These are phyloP conservation scores for Steinernema feltiae DNA, from an alignment of 1,140 invertebrate genomes.

Conservation along the genomic window DNA sequence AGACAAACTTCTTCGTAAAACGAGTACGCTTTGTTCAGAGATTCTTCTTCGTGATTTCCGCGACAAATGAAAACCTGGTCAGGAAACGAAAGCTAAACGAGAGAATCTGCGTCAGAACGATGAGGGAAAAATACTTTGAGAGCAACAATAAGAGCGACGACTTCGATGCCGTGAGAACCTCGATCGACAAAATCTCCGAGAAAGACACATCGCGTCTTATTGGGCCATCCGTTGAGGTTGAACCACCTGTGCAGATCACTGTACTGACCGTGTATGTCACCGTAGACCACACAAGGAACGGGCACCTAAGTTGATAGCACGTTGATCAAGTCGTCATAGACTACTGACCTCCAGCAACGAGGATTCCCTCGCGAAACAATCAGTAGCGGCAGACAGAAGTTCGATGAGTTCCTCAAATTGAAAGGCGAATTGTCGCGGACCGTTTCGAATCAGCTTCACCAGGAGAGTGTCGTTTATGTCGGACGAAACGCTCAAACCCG, in stretches of 20 bases:
- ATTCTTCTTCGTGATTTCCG: conserved; percentile 40
- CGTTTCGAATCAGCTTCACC: conserved; percentile 29
- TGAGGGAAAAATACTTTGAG: conserved; percentile 22
- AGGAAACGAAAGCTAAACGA: conserved; percentile 29
- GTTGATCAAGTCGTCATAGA: neutral
- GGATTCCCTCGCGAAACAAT: conserved; percentile 27
- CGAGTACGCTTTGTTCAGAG: conserved; percentile 36
- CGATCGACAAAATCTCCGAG: conserved; percentile 38
- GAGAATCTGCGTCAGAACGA: neutral
- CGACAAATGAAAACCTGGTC: conserved; percentile 26
- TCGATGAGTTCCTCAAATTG: conserved; percentile 17
- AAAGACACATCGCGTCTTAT: conserved; percentile 31
- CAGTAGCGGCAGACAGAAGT: conserved; percentile 19
- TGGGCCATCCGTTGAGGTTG: conserved; percentile 52
- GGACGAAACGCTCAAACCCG: neutral
- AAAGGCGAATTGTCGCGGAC: conserved; percentile 34
- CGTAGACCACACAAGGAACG: conserved; percentile 39
- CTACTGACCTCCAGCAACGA: conserved; percentile 29
- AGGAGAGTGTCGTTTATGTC: neutral
- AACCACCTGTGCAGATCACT: conserved; percentile 60
- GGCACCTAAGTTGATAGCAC: conserved; percentile 23
- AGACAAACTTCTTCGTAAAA: conserved; percentile 37
- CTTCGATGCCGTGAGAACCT: conserved; percentile 34
- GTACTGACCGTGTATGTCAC: conserved; percentile 62
- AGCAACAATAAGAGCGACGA: conserved; percentile 24